Evolutionary conservation across 2,888 invertebrate genomes (phyloP).

Genomic region (Neoascia interrupta): DNA sequence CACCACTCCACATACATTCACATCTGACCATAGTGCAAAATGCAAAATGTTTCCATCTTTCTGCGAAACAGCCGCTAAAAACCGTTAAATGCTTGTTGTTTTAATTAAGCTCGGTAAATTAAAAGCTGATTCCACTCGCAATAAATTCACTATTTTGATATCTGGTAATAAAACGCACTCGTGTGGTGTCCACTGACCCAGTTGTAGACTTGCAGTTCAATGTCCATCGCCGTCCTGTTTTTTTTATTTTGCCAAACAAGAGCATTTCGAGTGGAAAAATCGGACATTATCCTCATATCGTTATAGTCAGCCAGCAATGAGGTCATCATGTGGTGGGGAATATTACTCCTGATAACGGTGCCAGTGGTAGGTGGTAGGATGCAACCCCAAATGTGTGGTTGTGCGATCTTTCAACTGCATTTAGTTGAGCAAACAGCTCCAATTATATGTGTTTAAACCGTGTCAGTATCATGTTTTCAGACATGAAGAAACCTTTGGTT

Average conservation of each 20-base stretch:
- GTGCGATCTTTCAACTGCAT: constrained; percentile 11
- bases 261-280: constrained; percentile 7
- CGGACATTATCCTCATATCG: constrained; percentile 6
- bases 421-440: not conserved
- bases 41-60: not conserved
- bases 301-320: constrained; percentile 15
- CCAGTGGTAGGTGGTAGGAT: too few relatives aligned
- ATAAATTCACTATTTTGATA: constrained; percentile 15
- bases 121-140: constrained; percentile 28
- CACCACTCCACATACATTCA: too few relatives aligned
- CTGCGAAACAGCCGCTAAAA: not conserved
- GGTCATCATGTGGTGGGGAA: constrained; percentile 25
- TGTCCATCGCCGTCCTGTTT: constrained; percentile 27
- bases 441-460: constrained; percentile 18
- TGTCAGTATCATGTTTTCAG: not conserved
- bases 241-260: constrained; percentile 40
- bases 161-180: constrained; percentile 32
- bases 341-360: constrained; percentile 24
- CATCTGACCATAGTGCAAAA: too few relatives aligned
- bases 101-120: constrained; percentile 26
- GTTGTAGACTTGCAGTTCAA: constrained; percentile 15
- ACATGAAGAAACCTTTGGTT: too few relatives aligned
- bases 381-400: constrained; percentile 1
- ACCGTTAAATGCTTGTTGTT: not conserved
- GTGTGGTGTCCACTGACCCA: constrained; percentile 32